phyloP scores from a whole-genome alignment of 2,888 invertebrate genomes.

The Xanthorhoe spadicearia region DNA sequence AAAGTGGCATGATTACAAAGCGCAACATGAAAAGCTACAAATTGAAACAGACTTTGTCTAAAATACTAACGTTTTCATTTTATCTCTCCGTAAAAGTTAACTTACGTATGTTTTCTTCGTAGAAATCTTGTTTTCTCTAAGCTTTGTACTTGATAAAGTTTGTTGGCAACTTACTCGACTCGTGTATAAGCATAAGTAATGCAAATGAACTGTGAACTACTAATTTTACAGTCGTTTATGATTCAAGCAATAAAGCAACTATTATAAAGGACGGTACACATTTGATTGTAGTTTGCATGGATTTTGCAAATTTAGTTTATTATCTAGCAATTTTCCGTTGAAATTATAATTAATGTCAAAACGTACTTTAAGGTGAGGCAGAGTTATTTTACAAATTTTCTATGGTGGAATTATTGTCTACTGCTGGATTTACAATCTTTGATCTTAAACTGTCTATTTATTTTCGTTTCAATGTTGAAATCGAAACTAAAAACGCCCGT shows the following conservation, averaged over 20 bases:
- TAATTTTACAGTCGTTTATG: constrained; percentile 29
- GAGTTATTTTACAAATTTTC: too few relatives aligned
- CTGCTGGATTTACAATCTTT: too few relatives aligned
- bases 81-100: not conserved
- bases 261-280: constrained; percentile 4
- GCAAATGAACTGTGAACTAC: constrained; percentile 46
- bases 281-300: not conserved
- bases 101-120: not conserved
- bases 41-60: not conserved
- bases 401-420: too few relatives aligned
- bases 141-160: constrained; percentile 5
- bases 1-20: not conserved
- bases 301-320: too few relatives aligned
- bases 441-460: too few relatives aligned
- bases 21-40: not conserved
- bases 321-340: too few relatives aligned
- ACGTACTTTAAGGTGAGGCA: too few relatives aligned
- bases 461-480: too few relatives aligned
- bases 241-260: constrained; percentile 33
- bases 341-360: too few relatives aligned
- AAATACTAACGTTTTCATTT: not conserved
- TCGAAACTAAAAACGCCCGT: too few relatives aligned
- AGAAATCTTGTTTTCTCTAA: not conserved
- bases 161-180: not conserved
- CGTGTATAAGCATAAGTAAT: constrained; percentile 36